Conservation (phyloP, 2,888 invertebrate genomes). For the Synergus umbraculus region DNA sequence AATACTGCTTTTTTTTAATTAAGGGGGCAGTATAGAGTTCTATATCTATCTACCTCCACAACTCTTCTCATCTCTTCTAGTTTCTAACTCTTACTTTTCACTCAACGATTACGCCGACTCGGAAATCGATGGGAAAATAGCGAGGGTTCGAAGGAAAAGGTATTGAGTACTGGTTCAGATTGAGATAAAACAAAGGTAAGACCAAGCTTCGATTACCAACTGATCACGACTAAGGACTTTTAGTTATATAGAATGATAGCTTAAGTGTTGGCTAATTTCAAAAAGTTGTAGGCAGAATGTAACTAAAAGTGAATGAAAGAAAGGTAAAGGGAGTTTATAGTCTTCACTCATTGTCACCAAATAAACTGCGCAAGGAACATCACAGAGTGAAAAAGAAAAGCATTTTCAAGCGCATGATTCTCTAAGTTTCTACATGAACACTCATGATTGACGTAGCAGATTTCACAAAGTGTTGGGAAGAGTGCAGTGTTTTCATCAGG, state of each 20-base stretch:
- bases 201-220: slow-evolving; percentile 26
- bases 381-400: neutral
- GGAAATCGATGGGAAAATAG: slow-evolving; percentile 2
- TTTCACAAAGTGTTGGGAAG: neutral
- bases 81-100: neutral
- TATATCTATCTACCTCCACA: slow-evolving; percentile 55
- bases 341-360: neutral
- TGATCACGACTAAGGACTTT: slow-evolving; percentile 1
- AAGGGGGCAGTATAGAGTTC: slow-evolving; percentile 63
- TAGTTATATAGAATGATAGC: neutral
- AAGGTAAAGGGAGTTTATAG: neutral
- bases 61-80: slow-evolving; percentile 50
- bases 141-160: slow-evolving; percentile 18
- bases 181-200: slow-evolving; percentile 28
- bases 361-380: neutral
- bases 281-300: neutral
- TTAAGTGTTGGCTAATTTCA: neutral
- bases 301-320: neutral
- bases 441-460: neutral
- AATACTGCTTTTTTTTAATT: slow-evolving; percentile 64
- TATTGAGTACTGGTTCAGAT: neutral
- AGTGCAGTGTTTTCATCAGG: neutral
- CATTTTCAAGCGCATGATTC: slow-evolving; percentile 6
- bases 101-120: neutral
- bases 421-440: slow-evolving; percentile 26